These are phyloP conservation scores for Macrotis lagotis DNA, from an alignment of 2,113 vertebrate species.

Conservation along the genomic window DNA sequence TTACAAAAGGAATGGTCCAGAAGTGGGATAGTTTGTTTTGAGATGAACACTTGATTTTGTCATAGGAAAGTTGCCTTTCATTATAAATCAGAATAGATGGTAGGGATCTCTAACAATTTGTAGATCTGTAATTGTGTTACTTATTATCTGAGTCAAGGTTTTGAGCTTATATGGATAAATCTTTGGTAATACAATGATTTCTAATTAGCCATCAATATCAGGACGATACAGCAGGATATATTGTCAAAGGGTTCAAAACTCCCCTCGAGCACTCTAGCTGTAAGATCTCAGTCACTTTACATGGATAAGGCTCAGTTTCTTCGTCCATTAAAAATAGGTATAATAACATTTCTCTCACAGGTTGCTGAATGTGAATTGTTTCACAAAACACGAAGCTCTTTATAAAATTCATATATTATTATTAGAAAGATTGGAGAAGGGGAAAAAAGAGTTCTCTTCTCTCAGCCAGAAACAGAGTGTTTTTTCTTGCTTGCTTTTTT, in stretches of 20 bases:
- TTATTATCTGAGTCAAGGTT: constrained; percentile 30
- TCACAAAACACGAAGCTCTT: neutral
- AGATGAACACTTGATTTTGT: neutral
- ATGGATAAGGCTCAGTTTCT: neutral
- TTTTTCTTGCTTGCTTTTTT: constrained; percentile 11
- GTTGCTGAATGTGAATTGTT: neutral
- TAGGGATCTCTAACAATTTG: neutral
- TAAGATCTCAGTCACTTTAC: neutral
- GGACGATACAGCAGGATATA: neutral
- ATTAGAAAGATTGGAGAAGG: neutral
- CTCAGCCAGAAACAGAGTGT: neutral
- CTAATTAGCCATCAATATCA: constrained; percentile 29
- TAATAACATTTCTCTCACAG: neutral
- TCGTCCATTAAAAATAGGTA: neutral
- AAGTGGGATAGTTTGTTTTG: neutral
- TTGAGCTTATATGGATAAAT: neutral
- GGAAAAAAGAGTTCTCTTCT: neutral
- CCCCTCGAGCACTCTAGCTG: neutral
- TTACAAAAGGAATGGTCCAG: neutral
- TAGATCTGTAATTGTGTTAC: neutral
- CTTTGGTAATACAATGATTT: neutral
- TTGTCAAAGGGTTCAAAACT: neutral
- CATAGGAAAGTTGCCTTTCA: neutral
- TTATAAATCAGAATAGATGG: neutral
- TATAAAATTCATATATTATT: neutral